phyloP scores from a whole-genome alignment of 2,888 invertebrate species.

The Phalera bucephala region DNA sequence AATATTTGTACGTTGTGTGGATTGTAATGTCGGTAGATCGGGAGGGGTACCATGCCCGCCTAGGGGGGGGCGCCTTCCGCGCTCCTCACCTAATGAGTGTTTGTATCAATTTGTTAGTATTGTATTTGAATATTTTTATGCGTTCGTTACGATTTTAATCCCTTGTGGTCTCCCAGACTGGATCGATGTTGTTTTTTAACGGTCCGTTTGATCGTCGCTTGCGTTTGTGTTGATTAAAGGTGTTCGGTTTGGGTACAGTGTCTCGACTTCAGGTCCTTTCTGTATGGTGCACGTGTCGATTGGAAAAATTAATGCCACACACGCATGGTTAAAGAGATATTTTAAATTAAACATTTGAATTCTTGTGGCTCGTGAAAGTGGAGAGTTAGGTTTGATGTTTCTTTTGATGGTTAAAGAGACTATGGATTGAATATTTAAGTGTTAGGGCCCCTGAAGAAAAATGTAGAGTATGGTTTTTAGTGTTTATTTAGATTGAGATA shows the following conservation, averaged over 20 bases:
- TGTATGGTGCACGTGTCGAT: constrained; percentile 4
- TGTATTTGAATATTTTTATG: constrained; percentile 82
- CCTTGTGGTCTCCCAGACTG: constrained; percentile 65
- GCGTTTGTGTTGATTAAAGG: constrained; percentile 69
- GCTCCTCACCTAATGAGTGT: constrained; percentile 80
- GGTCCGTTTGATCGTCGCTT: constrained; percentile 71
- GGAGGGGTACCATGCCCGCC: constrained; percentile 38
- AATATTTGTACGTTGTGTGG: constrained; percentile 83
- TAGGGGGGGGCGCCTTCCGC: constrained; percentile 61
- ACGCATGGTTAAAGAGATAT: too few species aligned
- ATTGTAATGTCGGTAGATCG: constrained; percentile 78
- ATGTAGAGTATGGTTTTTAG: too few species aligned
- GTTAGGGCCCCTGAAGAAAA: too few species aligned
- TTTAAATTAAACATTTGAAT: too few species aligned
- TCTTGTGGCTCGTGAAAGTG: too few species aligned
- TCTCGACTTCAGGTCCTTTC: constrained; percentile 34
- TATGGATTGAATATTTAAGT: too few species aligned
- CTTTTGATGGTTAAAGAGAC: too few species aligned
- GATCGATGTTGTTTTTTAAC: constrained; percentile 74
- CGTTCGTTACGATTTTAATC: constrained; percentile 81
- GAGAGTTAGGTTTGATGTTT: too few species aligned
- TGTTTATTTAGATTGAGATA: too few species aligned
- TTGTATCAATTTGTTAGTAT: constrained; percentile 84
- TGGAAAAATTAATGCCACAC: neutral
- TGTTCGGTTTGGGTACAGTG: constrained; percentile 41